Percentiles rank a stretch among this genome's conserved stretches.
Evolutionary conservation across 2,888 invertebrate species (phyloP).

Genomic region (Shargacucullia verbasci): DNA sequence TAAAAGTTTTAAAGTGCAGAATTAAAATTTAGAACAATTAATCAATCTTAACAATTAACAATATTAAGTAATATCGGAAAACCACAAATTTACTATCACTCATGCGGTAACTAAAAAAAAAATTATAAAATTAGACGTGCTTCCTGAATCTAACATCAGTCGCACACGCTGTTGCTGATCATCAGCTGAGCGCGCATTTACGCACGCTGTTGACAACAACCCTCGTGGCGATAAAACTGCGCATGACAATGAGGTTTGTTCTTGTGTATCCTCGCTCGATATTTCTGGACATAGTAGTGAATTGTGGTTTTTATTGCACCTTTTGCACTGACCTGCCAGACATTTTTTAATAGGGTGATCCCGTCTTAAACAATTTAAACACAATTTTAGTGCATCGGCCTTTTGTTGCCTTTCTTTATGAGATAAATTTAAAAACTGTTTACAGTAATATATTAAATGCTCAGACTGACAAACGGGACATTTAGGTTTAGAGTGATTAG

Average conservation of each 20-base stretch:
- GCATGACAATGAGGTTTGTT: neutral
- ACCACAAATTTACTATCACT: too few species aligned
- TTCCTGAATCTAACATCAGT: neutral
- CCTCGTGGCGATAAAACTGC: neutral
- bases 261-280: neutral
- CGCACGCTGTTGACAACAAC: neutral
- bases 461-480: neutral
- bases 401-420: neutral
- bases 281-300: neutral
- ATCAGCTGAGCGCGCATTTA: neutral
- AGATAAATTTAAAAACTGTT: too few species aligned
- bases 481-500: neutral
- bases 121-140: conserved; percentile 1
- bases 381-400: neutral
- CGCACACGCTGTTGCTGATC: neutral
- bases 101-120: too few species aligned
- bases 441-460: neutral
- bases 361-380: neutral
- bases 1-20: too few species aligned
- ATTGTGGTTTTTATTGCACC: neutral
- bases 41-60: too few species aligned
- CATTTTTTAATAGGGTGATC: neutral
- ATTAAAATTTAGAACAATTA: too few species aligned
- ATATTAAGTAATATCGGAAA: too few species aligned
- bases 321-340: neutral